phyloP scores from a whole-genome alignment of 2,797 vertebrate genomes.

The Periparus ater region DNA sequence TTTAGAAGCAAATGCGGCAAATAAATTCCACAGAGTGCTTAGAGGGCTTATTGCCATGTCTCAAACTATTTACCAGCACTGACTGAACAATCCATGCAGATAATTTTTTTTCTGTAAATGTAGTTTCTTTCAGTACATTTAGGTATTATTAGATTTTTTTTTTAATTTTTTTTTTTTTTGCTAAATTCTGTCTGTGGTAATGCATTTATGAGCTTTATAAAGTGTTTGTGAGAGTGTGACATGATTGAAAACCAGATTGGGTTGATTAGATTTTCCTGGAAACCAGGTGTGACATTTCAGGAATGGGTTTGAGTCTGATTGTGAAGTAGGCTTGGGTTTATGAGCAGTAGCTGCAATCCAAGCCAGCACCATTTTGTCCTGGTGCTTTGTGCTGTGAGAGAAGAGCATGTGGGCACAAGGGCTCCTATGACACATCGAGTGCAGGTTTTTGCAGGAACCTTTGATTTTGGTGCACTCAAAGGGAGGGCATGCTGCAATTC shows the following conservation, averaged over 20 bases:
- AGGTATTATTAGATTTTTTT: background rate
- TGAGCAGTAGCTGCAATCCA: background rate
- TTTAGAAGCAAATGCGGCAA: conserved; percentile 21
- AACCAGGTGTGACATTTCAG: background rate
- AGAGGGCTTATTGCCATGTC: background rate
- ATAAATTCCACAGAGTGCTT: conserved; percentile 13
- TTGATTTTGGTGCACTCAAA: background rate
- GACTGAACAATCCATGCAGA: background rate
- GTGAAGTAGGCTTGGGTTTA: background rate
- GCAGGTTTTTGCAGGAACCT: background rate
- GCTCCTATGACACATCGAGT: background rate
- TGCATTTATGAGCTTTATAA: background rate
- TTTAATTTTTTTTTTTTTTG: background rate
- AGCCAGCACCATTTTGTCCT: background rate
- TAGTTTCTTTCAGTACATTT: background rate
- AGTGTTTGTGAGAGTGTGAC: background rate
- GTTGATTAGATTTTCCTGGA: background rate
- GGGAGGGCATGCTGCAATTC: background rate
- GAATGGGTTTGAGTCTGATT: background rate
- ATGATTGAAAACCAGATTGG: background rate
- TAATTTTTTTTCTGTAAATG: background rate
- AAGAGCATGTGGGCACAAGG: background rate
- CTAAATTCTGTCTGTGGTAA: background rate
- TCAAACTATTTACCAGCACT: background rate
- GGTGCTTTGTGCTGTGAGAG: background rate